phyloP scores from a whole-genome alignment of 2,113 vertebrate species.

The Nyctereutes procyonoides region DNA sequence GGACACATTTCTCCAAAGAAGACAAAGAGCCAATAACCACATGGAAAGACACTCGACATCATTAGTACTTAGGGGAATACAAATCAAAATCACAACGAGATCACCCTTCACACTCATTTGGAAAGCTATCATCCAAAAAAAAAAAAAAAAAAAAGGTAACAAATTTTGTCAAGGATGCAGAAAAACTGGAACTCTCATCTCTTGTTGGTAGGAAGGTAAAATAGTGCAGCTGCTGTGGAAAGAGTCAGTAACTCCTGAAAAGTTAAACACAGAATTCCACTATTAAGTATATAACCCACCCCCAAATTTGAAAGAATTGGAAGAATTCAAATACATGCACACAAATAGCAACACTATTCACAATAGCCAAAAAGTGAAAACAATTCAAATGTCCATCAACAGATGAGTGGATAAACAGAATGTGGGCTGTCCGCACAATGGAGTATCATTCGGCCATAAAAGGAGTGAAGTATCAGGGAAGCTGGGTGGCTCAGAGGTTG shows the following conservation, averaged over 20 bases:
- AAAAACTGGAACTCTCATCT: background rate
- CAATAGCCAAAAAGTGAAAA: background rate
- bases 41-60: background rate
- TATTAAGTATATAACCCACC: background rate
- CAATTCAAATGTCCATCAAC: background rate
- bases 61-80: background rate
- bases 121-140: background rate
- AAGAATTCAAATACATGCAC: background rate
- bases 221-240: background rate
- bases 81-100: background rate
- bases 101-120: background rate
- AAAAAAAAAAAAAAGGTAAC: background rate
- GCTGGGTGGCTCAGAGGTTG: too few relatives aligned
- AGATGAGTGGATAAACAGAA: background rate
- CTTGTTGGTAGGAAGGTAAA: background rate
- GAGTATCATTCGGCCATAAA: background rate
- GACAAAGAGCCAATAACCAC: background rate
- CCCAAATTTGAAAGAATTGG: background rate
- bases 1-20: background rate
- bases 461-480: background rate
- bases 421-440: background rate
- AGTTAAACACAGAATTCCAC: background rate
- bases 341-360: background rate
- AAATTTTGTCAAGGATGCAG: background rate
- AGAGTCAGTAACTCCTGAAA: background rate